Base-by-base conservation (phyloP, 2,113 vertebrate species). In the Gallinago jamesoni region DNA sequence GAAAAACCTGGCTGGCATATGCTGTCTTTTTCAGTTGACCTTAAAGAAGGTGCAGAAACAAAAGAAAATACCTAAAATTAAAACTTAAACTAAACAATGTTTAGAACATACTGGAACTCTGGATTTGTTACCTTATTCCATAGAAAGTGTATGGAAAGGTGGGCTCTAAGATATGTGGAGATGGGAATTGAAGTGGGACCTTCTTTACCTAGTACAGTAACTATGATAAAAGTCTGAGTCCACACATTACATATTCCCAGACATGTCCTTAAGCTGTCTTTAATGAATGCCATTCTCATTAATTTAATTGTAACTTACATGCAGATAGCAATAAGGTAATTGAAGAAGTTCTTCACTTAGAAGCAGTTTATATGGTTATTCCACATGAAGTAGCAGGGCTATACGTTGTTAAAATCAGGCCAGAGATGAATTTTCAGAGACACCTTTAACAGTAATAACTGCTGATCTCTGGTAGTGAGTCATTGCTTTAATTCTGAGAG, bases 301-400 rank as follows among this genome's bases (percentile, higher is more conserved):
- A 87, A 78, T 72, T 91, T 74, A 78, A 75, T 84, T 62, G 70
- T 1, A 5, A 39, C 63, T 72, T 79, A 50, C 20, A 45, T 75
- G 67, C 57, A 76, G 67, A 68, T 50, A 73, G 43, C 41, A 86
- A 45, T 79, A 47, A 75, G 56, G 33, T 86, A 83, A 89, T 73
- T 91, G 33, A 73, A 87, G 35, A 41, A 76, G 37, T 76, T 91
- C 74, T 82, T 92, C 37, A 78, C 82, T 94, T 92, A 94, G 78
- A 83, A 93, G 43, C 75, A 59, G 57, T 73, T 64, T 82, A 41
- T 78, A 6, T 87, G 41, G 66, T 78, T 88, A 60, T 90, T 90
- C 86, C 35, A 79, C 62, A 25, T 30, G 53, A 85, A 63, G 52
- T 41, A 74, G 28, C 37, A 90, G 52, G 70, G 53, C 33, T 67